Conservation (phyloP, 1,140 invertebrate species). For the Lordiphosa collinella region DNA sequence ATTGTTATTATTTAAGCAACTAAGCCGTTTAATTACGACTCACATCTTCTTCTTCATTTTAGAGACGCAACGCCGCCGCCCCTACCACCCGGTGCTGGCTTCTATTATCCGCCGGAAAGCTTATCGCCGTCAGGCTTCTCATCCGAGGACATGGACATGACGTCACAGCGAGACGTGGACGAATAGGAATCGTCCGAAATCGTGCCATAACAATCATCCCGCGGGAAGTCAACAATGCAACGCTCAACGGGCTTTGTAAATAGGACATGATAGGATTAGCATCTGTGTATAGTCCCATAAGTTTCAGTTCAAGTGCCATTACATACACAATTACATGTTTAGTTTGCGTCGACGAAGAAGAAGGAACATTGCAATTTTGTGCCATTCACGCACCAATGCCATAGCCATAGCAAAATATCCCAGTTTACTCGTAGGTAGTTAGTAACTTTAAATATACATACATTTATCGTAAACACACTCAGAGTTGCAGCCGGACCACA, state of each 20-base stretch:
- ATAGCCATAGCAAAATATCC: slow-evolving; percentile 41
- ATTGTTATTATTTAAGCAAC: too few species aligned
- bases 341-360: slow-evolving; percentile 20
- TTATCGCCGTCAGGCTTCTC: slow-evolving; percentile 73
- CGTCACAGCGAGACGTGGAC: slow-evolving; percentile 45
- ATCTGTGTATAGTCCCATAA: slow-evolving; percentile 46
- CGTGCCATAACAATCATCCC: slow-evolving; percentile 10
- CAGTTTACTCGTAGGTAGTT: slow-evolving; percentile 36
- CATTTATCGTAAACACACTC: slow-evolving; percentile 12
- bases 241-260: slow-evolving; percentile 27
- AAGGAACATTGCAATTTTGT: slow-evolving; percentile 47
- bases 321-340: slow-evolving; percentile 22
- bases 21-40: too few species aligned
- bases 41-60: too few species aligned
- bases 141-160: slow-evolving; percentile 67
- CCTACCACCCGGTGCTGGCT: slow-evolving; percentile 6
- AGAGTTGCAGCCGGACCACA: not conserved
- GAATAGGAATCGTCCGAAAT: slow-evolving; percentile 27
- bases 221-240: slow-evolving; percentile 1
- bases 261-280: slow-evolving; percentile 15
- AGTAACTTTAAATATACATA: slow-evolving; percentile 31
- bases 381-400: slow-evolving; percentile 64
- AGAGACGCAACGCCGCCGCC: too few species aligned
- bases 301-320: slow-evolving; percentile 75
- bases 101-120: slow-evolving; percentile 70